Evolutionary conservation across 2,797 vertebrate genomes (phyloP).

Genomic region (Lithobates sylvaticus): DNA sequence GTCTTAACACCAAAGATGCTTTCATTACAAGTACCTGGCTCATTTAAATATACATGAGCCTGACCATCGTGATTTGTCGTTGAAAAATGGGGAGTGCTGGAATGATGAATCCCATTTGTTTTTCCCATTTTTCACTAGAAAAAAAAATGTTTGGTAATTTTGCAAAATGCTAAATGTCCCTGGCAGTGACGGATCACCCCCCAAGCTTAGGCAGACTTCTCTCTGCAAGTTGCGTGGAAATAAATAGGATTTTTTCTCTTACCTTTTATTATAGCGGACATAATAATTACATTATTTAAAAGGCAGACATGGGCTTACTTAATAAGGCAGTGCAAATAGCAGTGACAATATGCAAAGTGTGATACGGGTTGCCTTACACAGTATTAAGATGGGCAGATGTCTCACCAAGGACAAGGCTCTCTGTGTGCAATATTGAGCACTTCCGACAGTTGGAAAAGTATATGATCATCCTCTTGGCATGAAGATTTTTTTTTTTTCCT

Average conservation of each 20-base stretch:
- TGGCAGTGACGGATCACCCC: slow-evolving; percentile 57
- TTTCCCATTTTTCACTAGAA: slow-evolving; percentile 61
- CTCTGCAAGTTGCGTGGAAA: slow-evolving; percentile 37
- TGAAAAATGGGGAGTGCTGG: slow-evolving; percentile 57
- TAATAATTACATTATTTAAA: slow-evolving; percentile 24
- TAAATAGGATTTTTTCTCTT: slow-evolving; percentile 49
- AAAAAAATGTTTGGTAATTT: slow-evolving; percentile 62
- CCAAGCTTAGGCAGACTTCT: slow-evolving; percentile 37
- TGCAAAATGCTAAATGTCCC: slow-evolving; percentile 60
- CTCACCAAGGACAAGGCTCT: neutral
- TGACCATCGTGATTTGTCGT: slow-evolving; percentile 62
- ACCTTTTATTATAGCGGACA: neutral
- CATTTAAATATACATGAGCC: slow-evolving; percentile 63
- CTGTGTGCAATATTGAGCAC: neutral
- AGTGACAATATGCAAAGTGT: neutral
- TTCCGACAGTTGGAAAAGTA: no score
- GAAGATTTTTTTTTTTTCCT: no score
- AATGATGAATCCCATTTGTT: slow-evolving; percentile 63
- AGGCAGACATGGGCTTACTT: neutral
- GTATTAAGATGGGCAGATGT: neutral
- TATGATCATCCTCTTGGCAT: neutral
- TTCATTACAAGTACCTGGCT: slow-evolving; percentile 56
- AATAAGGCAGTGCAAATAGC: neutral
- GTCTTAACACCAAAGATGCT: slow-evolving; percentile 56
- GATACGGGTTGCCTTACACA: neutral